Percentiles rank a stretch among this genome's conserved stretches.
Conservation (phyloP, 2,888 invertebrate species). For the Drosophila anceps region DNA sequence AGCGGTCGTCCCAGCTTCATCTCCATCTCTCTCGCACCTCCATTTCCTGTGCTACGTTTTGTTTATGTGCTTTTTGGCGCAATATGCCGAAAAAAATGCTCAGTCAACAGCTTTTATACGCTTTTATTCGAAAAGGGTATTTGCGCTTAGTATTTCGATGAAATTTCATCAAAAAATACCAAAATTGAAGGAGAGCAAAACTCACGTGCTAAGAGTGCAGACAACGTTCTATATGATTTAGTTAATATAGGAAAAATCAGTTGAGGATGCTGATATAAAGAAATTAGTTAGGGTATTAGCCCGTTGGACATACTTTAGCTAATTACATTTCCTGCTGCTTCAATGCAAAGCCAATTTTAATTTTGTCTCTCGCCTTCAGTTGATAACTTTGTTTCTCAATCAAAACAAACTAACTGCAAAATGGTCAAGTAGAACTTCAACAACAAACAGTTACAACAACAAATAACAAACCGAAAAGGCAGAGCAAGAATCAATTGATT, state of each 20-base stretch:
- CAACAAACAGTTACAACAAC: conserved; percentile 3
- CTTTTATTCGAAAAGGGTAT: not conserved
- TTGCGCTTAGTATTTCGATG: not conserved
- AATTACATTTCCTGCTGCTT: not conserved
- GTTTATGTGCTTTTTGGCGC: conserved; percentile 43
- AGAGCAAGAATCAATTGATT: conserved; percentile 56
- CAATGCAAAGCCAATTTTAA: conserved; percentile 8
- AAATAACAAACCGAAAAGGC: conserved; percentile 1
- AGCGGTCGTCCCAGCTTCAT: not conserved
- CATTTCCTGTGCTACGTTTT: conserved; percentile 53
- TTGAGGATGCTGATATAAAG: not conserved
- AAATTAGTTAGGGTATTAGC: conserved; percentile 1
- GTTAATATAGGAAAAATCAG: not conserved
- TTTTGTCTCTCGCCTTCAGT: conserved; percentile 10
- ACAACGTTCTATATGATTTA: not conserved
- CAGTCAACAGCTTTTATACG: conserved; percentile 50
- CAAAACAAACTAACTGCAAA: conserved; percentile 62
- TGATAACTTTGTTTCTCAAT: conserved; percentile 54
- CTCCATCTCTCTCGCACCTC: conserved; percentile 7
- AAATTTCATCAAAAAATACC: not conserved
- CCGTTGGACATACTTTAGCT: not conserved
- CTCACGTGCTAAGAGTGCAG: not conserved
- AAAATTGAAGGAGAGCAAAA: not conserved
- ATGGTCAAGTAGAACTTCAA: conserved; percentile 35
- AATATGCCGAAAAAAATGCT: conserved; percentile 41